Percentiles rank a stretch among this genome's conserved stretches.
Evolutionary conservation across 2,888 invertebrate genomes (phyloP).

Genomic region (Eretmocerus hayati): DNA sequence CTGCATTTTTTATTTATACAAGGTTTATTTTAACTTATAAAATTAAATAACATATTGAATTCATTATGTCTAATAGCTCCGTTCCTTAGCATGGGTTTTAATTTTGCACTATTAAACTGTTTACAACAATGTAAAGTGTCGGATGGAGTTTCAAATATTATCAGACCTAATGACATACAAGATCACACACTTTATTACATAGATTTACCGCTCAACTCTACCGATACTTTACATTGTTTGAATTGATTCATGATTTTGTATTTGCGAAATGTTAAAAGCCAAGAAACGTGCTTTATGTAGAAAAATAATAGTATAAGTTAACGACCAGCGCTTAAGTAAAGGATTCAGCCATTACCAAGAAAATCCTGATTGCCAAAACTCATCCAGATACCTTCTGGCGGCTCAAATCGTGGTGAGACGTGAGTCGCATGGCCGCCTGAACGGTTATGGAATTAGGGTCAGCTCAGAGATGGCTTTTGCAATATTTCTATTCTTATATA

Average conservation of each 20-base stretch:
- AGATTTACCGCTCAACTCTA: too few relatives aligned
- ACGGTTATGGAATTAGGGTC: not conserved
- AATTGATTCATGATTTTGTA: too few relatives aligned
- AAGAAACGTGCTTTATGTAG: slow-evolving; percentile 1
- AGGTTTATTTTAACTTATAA: slow-evolving; percentile 42
- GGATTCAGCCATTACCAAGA: slow-evolving; percentile 4
- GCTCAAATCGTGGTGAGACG: slow-evolving; percentile 17
- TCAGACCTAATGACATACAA: not conserved
- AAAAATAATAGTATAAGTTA: slow-evolving; percentile 3
- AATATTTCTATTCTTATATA: not conserved
- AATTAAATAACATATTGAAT: slow-evolving; percentile 39
- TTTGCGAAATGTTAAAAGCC: too few relatives aligned
- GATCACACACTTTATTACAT: too few relatives aligned
- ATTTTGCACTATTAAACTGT: too few relatives aligned
- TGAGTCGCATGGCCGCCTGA: slow-evolving; percentile 1
- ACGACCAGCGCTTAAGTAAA: not conserved
- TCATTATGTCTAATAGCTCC: slow-evolving; percentile 18
- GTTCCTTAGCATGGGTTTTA: too few relatives aligned
- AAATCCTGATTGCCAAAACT: not conserved
- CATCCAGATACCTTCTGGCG: slow-evolving; percentile 1
- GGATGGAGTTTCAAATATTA: too few relatives aligned
- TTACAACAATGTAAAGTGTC: not conserved
- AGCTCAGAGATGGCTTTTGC: not conserved
- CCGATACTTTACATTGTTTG: too few relatives aligned
- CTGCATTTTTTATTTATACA: slow-evolving; percentile 30